phyloP scores from a whole-genome alignment of 2,113 vertebrate species.

The Solea solea region DNA sequence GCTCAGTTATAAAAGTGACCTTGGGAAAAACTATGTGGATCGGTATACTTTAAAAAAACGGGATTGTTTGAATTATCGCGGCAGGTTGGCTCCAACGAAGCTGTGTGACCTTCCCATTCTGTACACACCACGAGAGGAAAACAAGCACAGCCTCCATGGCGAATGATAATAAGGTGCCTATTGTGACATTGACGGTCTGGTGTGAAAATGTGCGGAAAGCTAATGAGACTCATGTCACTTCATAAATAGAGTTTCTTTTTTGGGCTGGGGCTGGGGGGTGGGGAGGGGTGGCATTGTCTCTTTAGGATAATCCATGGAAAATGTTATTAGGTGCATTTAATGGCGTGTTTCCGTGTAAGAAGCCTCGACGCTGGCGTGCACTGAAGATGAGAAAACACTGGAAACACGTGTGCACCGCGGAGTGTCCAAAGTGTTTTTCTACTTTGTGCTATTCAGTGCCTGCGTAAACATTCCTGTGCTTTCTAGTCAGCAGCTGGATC shows the following conservation, averaged over 20 bases:
- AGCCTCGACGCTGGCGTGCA: constrained; percentile 15
- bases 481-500: constrained; percentile 69
- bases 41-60: constrained; percentile 34
- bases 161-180: constrained; percentile 66
- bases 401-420: too few relatives aligned
- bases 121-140: constrained; percentile 50
- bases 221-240: constrained; percentile 44
- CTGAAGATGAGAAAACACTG: constrained; percentile 4
- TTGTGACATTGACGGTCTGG: constrained; percentile 52
- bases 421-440: not conserved
- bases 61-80: constrained; percentile 62
- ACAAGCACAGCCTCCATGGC: constrained; percentile 55
- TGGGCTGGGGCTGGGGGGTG: not conserved
- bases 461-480: constrained; percentile 44
- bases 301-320: constrained; percentile 52
- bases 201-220: constrained; percentile 51
- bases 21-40: constrained; percentile 18
- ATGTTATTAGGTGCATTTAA: constrained; percentile 42
- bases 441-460: constrained; percentile 19
- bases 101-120: constrained; percentile 68
- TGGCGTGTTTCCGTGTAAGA: not conserved
- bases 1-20: constrained; percentile 30
- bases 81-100: constrained; percentile 49
- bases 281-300: constrained; percentile 18
- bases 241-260: constrained; percentile 22